Percentiles rank a stretch among this genome's conserved stretches.
These are phyloP conservation scores for Palythoa grandis DNA, from an alignment of 92 coral and sea anemone species.

Conservation along the genomic window DNA sequence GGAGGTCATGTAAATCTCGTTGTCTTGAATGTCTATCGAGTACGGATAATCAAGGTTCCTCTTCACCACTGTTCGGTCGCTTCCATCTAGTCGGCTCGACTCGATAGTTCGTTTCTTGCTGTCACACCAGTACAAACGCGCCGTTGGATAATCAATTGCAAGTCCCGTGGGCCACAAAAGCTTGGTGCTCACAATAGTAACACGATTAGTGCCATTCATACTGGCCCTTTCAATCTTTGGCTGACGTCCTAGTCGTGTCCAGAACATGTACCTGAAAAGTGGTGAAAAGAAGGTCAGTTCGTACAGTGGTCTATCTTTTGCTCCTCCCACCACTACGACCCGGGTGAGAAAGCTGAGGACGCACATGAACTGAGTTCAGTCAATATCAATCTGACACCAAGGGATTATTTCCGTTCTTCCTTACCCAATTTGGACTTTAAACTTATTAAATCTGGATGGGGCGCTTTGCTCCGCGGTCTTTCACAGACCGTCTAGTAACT, in stretches of 20 bases:
- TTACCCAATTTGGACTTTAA: neutral
- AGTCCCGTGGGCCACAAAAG: conserved; percentile 82
- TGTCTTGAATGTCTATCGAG: conserved; percentile 80
- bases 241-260: conserved; percentile 80
- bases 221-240: conserved; percentile 80
- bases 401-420: neutral
- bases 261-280: conserved; percentile 74
- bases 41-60: conserved; percentile 56
- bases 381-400: neutral
- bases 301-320: no score
- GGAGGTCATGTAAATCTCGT: conserved; percentile 65
- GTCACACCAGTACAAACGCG: conserved; percentile 89
- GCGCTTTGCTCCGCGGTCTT: no score
- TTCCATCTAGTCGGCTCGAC: conserved; percentile 58
- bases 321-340: no score
- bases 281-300: neutral
- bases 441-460: neutral
- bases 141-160: conserved; percentile 70
- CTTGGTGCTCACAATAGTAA: conserved; percentile 58
- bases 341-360: no score
- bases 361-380: neutral
- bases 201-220: conserved; percentile 78
- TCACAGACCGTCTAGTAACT: no score
- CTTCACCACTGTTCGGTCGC: conserved; percentile 69
- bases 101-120: conserved; percentile 69